phyloP scores from a whole-genome alignment of 2,888 invertebrate genomes.

The Harmothoe impar region DNA sequence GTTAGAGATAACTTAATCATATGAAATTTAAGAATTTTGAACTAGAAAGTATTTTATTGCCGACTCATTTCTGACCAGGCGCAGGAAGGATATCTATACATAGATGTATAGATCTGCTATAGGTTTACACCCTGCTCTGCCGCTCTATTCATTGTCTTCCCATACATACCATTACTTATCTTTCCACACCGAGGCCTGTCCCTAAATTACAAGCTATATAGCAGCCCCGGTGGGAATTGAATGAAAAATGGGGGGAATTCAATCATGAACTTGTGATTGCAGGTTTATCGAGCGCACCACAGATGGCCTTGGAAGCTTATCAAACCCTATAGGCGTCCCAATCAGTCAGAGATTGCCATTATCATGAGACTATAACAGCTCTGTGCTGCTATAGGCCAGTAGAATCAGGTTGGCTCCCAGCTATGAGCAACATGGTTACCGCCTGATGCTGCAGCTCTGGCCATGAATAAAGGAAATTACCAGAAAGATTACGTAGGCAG shows the following conservation, averaged over 20 bases:
- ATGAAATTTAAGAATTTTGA: too few species aligned
- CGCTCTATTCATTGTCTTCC: too few species aligned
- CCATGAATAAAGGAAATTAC: slow-evolving; percentile 5
- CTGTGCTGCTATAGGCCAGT: not conserved
- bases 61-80: too few species aligned
- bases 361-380: not conserved
- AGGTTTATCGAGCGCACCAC: slow-evolving; percentile 26
- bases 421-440: not conserved
- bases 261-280: not conserved
- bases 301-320: not conserved
- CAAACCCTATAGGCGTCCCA: not conserved
- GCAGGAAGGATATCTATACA: too few species aligned
- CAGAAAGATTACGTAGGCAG: not conserved
- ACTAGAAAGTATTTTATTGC: too few species aligned
- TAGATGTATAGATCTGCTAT: too few species aligned
- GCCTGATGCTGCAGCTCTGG: not conserved
- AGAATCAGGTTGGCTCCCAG: too few species aligned
- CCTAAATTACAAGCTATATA: not conserved
- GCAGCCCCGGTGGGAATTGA: not conserved
- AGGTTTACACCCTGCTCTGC: too few species aligned
- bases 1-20: too few species aligned
- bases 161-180: slow-evolving; percentile 7
- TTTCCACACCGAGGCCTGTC: not conserved
- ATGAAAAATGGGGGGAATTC: slow-evolving; percentile 27
- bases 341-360: not conserved